Conservation (phyloP, 2,888 invertebrate species). For the Cancer borealis region DNA sequence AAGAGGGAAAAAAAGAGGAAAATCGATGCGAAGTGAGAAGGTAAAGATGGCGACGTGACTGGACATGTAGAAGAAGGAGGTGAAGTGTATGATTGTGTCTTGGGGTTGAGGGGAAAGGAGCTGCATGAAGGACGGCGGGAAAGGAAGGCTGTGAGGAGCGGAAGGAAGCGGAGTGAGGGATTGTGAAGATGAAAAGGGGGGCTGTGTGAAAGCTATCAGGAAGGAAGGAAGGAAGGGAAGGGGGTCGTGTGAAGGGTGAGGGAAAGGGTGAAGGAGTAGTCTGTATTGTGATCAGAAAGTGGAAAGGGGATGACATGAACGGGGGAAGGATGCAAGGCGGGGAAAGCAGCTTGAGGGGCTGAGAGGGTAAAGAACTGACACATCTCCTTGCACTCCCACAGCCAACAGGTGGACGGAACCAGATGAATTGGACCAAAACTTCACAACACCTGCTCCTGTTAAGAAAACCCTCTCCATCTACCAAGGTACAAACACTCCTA, state of each 20-base stretch:
- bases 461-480: neutral
- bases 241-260: neutral
- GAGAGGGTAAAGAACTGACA: neutral
- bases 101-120: neutral
- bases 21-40: neutral
- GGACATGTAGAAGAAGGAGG: neutral
- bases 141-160: neutral
- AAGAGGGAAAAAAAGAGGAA: neutral
- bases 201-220: neutral
- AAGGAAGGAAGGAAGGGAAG: neutral
- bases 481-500: neutral
- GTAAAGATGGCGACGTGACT: neutral
- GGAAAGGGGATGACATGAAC: neutral
- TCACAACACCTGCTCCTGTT: neutral
- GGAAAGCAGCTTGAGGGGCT: neutral
- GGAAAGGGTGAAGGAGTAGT: neutral
- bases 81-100: neutral
- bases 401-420: slow-evolving; percentile 3
- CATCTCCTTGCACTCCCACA: neutral
- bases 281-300: neutral
- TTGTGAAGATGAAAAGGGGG: neutral
- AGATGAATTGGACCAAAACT: neutral
- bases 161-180: neutral
- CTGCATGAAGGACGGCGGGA: neutral
- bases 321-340: neutral